Evolutionary conservation across 2,797 vertebrate genomes (phyloP), one percentile per base, ranked within the genome.

Genomic region (Gephyroberyx darwinii): DNA sequence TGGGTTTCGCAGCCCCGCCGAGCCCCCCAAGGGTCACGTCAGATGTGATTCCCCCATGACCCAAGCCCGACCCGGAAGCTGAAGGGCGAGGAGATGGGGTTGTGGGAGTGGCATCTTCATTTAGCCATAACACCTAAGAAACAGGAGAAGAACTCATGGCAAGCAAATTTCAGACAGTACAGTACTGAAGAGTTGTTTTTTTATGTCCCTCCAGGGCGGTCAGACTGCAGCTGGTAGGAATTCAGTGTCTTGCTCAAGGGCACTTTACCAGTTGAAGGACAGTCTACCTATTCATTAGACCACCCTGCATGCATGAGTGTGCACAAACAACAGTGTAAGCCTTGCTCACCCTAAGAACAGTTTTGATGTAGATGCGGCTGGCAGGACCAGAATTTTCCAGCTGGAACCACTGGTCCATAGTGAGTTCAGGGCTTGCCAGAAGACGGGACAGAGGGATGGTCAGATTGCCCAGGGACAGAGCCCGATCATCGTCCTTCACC

Each of bases 401-500:
- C 75, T 95, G 96, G 87, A 97, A 98, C 95, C 96, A 97, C 84
- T 97, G 96, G 75, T 95, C 96, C 91, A 97, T 82, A 41, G 91
- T 95, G 70, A 98, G 94, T 16, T 95, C 93, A 0, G 93, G 80
- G 30, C 89, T 87, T 0, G 81, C 85, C 33, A 98, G 87, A 68
- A 98, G 78, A 20, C 93, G 95, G 35, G 81, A 74, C 75, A 98
- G 86, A 5, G 94, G 94, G 81, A 98, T 87, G 5, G 92, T 92
- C 75, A 98, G 80, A 5, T 87, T 93, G 22, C 97, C 96, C 83
- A 98, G 85, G 0, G 91, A 87, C 41, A 93, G 62, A 64, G 95
- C 86, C 0, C 95, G 94, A 82, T 96, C 95, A 55, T 97, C 96
- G 54, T 98, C 96, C 82, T 97, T 97, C 77, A 98, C 95, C 96